A percentile compares a stretch with the other conserved stretches of the same genome.
Conservation (phyloP, 2,113 vertebrate genomes). For the Osmerus mordax region DNA sequence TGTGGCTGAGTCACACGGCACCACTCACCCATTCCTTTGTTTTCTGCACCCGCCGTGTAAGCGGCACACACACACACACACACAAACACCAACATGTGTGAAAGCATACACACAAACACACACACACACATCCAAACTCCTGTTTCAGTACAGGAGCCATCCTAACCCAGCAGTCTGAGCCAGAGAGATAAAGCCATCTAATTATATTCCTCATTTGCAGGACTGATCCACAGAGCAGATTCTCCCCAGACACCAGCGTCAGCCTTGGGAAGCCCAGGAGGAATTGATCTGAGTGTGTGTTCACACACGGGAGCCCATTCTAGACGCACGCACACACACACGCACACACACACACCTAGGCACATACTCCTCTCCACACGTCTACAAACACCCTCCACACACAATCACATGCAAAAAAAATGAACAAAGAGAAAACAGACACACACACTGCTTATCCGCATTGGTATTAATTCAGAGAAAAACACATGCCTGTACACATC, state of each 20-base stretch:
- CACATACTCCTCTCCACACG: neutral
- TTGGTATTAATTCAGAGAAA: no score
- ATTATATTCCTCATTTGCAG: conserved; percentile 74
- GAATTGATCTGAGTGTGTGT: conserved; percentile 49
- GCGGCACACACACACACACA: conserved; percentile 1
- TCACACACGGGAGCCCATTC: conserved; percentile 20
- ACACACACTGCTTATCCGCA: neutral
- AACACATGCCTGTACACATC: no score
- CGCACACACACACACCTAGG: neutral
- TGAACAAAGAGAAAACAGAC: neutral
- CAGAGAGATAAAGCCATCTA: conserved; percentile 67
- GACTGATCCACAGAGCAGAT: conserved; percentile 65
- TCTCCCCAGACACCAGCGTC: conserved; percentile 42
- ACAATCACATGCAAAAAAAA: neutral
- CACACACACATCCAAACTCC: conserved; percentile 21
- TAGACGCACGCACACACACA: conserved; percentile 1
- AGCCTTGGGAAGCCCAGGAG: conserved; percentile 40
- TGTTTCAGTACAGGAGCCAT: neutral
- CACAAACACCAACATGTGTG: conserved; percentile 14
- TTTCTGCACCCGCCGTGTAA: conserved; percentile 41
- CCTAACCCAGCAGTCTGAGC: conserved; percentile 47
- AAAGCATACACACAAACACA: conserved; percentile 9
- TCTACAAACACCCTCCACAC: neutral
- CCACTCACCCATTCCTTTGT: conserved; percentile 32
- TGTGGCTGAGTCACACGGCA: conserved; percentile 50